phyloP scores from a whole-genome alignment of 2,888 invertebrate genomes.

The Leptarthrus brevirostris region DNA sequence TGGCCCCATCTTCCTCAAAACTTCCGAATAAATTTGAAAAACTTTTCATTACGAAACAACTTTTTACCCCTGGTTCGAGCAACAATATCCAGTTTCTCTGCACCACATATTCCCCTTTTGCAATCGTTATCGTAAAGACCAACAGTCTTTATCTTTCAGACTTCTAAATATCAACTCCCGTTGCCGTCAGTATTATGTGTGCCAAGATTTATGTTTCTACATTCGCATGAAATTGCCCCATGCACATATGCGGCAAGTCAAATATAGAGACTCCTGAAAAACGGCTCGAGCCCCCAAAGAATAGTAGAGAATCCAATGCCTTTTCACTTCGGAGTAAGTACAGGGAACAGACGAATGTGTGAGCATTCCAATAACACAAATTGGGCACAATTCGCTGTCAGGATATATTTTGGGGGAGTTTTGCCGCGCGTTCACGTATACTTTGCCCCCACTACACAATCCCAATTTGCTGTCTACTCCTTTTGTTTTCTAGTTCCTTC shows the following conservation, averaged over 20 bases:
- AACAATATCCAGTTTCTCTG: constrained; percentile 23
- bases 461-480: background rate
- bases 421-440: background rate
- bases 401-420: constrained; percentile 15
- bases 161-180: constrained; percentile 35
- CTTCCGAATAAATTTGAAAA: background rate
- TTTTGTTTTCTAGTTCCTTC: constrained; percentile 12
- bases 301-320: background rate
- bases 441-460: background rate
- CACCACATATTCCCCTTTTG: constrained; percentile 5
- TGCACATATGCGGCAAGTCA: background rate
- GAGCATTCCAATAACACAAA: constrained; percentile 53
- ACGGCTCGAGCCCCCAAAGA: background rate
- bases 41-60: background rate
- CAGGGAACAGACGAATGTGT: constrained; percentile 30
- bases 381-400: constrained; percentile 50
- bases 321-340: constrained; percentile 6
- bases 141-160: background rate
- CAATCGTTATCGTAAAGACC: background rate
- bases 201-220: constrained; percentile 40
- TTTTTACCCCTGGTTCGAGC: background rate
- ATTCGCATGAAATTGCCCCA: background rate
- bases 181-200: constrained; percentile 39
- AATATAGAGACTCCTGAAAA: background rate
- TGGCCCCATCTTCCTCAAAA: background rate